phyloP scores from a whole-genome alignment of 2,113 vertebrate genomes.

The Marmota monax region DNA sequence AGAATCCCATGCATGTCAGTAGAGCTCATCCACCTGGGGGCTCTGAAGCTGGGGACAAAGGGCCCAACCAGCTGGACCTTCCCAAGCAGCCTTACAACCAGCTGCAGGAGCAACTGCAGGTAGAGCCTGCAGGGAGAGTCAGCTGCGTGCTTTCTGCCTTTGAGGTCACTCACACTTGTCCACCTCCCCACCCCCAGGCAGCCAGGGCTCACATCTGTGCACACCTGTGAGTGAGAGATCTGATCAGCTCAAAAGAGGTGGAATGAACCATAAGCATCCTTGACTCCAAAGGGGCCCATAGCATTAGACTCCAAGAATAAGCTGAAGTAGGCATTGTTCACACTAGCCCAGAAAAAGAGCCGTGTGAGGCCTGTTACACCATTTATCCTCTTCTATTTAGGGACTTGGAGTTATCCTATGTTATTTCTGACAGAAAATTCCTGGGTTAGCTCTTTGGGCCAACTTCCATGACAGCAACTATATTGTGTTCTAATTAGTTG shows the following conservation, averaged over 20 bases:
- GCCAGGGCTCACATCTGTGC: not conserved
- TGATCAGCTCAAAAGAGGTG: not conserved
- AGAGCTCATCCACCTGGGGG: not conserved
- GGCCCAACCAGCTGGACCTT: not conserved
- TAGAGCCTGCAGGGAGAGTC: not conserved
- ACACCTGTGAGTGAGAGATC: not conserved
- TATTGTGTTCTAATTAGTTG: not conserved
- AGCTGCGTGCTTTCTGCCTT: no score
- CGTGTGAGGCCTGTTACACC: not conserved
- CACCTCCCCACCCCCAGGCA: not conserved
- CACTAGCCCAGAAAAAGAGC: not conserved
- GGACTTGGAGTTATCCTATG: not conserved
- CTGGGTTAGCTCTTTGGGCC: not conserved
- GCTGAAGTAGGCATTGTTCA: conserved; percentile 1
- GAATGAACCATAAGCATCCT: not conserved
- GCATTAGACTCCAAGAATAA: conserved; percentile 9
- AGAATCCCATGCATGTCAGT: not conserved
- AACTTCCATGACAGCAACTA: not conserved
- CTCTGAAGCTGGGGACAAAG: not conserved
- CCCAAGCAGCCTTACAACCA: not conserved
- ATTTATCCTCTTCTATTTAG: not conserved
- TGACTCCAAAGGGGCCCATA: not conserved
- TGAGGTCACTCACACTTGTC: not conserved
- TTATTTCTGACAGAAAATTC: not conserved
- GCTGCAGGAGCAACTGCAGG: not conserved